phyloP scores from a whole-genome alignment of 2,113 vertebrate genomes.

The Thinocorus orbignyianus region DNA sequence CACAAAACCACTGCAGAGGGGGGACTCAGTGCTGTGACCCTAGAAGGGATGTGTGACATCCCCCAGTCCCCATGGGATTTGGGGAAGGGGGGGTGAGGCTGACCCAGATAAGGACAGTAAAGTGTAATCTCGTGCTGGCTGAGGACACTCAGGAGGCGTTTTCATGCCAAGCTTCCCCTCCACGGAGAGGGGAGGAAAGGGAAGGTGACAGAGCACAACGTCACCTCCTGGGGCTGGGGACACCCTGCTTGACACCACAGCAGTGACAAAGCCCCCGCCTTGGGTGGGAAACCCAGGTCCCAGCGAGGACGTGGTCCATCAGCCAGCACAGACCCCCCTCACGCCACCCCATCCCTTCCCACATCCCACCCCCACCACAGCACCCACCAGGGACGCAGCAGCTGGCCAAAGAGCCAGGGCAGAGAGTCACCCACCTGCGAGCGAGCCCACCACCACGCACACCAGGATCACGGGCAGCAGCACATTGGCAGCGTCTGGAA shows the following conservation, averaged over 20 bases:
- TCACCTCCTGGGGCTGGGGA: rapidly evolving
- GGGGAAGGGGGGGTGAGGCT: too few relatives aligned
- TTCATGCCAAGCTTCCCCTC: background rate
- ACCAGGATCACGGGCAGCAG: background rate
- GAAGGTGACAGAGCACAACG: background rate
- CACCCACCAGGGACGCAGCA: background rate
- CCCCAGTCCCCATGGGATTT: background rate
- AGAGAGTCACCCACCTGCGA: background rate
- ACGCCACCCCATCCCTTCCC: background rate
- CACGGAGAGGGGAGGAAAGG: background rate
- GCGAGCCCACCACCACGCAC: rapidly evolving
- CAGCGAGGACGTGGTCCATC: background rate
- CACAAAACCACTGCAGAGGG: background rate
- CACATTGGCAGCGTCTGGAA: background rate
- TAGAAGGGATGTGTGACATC: background rate
- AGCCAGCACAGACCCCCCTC: background rate
- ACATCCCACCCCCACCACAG: rapidly evolving
- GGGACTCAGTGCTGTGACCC: background rate
- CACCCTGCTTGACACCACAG: background rate
- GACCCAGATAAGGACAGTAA: background rate
- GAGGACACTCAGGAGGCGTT: background rate
- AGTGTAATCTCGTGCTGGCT: background rate
- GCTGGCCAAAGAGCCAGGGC: background rate
- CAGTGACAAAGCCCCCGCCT: background rate
- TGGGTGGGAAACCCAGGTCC: background rate